phyloP scores from a whole-genome alignment of 2,888 invertebrate species.

The Lampropteryx suffumata region DNA sequence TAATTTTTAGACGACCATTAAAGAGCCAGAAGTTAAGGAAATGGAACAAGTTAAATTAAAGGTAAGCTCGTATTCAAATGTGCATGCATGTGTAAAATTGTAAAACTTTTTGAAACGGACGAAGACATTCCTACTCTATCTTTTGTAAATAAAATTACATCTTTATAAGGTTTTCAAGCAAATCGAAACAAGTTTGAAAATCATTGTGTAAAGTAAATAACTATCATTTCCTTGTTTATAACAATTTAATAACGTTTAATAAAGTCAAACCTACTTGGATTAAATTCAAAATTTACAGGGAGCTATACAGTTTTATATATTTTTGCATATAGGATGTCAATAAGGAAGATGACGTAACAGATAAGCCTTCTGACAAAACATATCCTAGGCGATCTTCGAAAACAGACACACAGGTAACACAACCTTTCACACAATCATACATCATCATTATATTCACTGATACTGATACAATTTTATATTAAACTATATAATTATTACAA shows the following conservation, averaged over 20 bases:
- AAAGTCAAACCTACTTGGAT: neutral
- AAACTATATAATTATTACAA: neutral
- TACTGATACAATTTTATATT: constrained; percentile 8
- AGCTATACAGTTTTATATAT: constrained; percentile 25
- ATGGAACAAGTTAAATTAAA: constrained; percentile 70
- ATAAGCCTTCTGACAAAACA: constrained; percentile 69
- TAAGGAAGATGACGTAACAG: constrained; percentile 61
- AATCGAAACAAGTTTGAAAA: constrained; percentile 45
- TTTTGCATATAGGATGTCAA: constrained; percentile 72
- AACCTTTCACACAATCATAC: constrained; percentile 38
- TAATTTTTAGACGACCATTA: constrained; percentile 71
- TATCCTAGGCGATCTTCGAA: constrained; percentile 73
- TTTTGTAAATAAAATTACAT: constrained; percentile 48
- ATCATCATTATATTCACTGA: constrained; percentile 13
- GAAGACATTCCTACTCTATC: constrained; percentile 28
- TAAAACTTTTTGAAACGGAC: neutral
- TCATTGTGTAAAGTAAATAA: constrained; percentile 57
- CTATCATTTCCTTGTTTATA: constrained; percentile 28
- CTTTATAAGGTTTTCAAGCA: constrained; percentile 47
- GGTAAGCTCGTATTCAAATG: constrained; percentile 56
- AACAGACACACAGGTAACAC: constrained; percentile 60
- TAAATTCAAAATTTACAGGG: neutral
- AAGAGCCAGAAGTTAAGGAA: constrained; percentile 62
- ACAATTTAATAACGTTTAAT: constrained; percentile 18
- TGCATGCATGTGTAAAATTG: constrained; percentile 38